Evolutionary conservation across 2,888 invertebrate species (phyloP).

Genomic region (Heliconius cydno): DNA sequence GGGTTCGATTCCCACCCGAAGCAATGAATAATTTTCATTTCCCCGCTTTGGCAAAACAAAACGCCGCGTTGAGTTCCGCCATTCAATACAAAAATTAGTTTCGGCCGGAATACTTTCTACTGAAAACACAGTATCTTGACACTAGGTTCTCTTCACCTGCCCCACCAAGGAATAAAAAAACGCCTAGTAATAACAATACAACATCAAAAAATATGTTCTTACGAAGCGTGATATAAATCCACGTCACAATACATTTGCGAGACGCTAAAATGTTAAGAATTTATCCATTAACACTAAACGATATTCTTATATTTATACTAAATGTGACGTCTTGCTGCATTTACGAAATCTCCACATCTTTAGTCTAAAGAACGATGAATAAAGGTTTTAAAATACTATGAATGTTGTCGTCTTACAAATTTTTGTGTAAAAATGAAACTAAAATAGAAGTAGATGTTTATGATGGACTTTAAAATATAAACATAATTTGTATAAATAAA

Average conservation of each 20-base stretch:
- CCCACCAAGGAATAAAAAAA: neutral
- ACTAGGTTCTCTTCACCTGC: no score
- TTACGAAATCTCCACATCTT: neutral
- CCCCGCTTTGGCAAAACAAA: no score
- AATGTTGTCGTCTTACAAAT: no score
- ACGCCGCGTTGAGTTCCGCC: neutral
- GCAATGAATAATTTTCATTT: no score
- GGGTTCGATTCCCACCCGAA: neutral
- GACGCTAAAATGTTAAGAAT: slow-evolving; percentile 1
- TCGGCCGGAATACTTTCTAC: no score
- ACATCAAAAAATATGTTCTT: neutral
- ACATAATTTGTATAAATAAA: no score
- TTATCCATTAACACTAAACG: slow-evolving; percentile 16
- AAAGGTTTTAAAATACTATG: no score
- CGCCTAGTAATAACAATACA: neutral
- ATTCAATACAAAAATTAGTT: no score
- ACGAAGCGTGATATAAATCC: slow-evolving; percentile 8
- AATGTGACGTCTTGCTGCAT: slow-evolving; percentile 5
- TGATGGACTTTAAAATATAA: no score
- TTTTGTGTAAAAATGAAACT: slow-evolving; percentile 2
- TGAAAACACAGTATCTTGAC: no score
- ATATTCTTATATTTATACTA: slow-evolving; percentile 7
- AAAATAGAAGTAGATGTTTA: neutral
- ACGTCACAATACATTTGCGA: slow-evolving; percentile 6
- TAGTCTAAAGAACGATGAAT: neutral